Evolutionary conservation across 2,888 invertebrate genomes (phyloP).

Genomic region (Stenchaetothrips biformis): DNA sequence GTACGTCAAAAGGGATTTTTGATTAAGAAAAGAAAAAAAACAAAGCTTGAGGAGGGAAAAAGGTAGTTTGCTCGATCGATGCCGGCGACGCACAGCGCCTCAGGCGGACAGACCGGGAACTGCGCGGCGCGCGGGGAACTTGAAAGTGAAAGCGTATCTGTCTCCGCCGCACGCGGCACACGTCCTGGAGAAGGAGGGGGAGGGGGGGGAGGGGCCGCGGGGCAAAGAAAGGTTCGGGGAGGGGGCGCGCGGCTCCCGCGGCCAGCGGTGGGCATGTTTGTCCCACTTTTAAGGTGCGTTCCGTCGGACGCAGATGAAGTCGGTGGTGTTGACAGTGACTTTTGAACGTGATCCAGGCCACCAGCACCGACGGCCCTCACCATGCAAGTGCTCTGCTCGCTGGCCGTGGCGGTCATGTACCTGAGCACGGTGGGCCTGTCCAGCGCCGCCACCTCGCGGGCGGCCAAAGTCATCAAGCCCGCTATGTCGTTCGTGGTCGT

Average conservation of each 20-base stretch:
- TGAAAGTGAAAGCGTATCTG: slow-evolving; percentile 9
- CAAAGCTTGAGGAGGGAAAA: no score
- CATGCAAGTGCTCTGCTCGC: not conserved
- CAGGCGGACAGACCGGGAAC: no score
- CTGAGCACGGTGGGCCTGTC: not conserved
- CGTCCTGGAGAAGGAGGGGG: not conserved
- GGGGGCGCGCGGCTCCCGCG: not conserved
- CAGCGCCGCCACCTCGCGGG: not conserved
- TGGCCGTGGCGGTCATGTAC: not conserved
- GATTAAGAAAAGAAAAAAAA: no score
- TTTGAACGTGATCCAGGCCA: not conserved
- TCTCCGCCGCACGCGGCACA: not conserved
- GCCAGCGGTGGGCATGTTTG: not conserved
- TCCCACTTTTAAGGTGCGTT: slow-evolving; percentile 23
- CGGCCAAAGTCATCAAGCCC: slow-evolving; percentile 17
- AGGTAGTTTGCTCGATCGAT: no score
- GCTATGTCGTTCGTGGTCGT: not conserved
- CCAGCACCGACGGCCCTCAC: no score
- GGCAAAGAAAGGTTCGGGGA: not conserved
- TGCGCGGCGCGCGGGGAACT: not conserved
- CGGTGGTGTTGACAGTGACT: not conserved
- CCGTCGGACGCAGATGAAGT: slow-evolving; percentile 1
- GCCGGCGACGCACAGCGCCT: no score
- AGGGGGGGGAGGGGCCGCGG: not conserved
- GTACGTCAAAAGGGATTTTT: no score